These are phyloP conservation scores for Polydrusus cervinus DNA, from an alignment of 2,888 invertebrate species.

Conservation along the genomic window DNA sequence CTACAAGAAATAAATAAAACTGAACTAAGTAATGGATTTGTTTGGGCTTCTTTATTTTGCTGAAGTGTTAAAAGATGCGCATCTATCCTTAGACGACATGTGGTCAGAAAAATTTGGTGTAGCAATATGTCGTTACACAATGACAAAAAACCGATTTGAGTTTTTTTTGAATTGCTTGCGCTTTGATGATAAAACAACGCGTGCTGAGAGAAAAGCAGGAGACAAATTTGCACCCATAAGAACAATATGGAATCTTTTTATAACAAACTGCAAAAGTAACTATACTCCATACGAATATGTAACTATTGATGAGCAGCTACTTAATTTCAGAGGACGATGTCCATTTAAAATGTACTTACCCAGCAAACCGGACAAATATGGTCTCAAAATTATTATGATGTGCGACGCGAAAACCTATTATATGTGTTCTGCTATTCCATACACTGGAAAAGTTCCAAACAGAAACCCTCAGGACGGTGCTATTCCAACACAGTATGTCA, in stretches of 20 bases:
- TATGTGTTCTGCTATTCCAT: conserved; percentile 54
- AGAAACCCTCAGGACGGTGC: conserved; percentile 4
- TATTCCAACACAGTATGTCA: conserved; percentile 40
- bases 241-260: conserved; percentile 7
- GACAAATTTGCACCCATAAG: conserved; percentile 25
- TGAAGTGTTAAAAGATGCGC: conserved; percentile 16
- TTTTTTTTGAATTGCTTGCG: conserved; percentile 24
- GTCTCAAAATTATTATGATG: conserved; percentile 50
- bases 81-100: conserved; percentile 8
- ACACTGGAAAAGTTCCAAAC: conserved; percentile 49
- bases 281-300: conserved; percentile 13
- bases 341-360: conserved; percentile 26
- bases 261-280: neutral
- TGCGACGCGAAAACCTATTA: conserved; percentile 39
- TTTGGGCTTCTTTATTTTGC: conserved; percentile 18
- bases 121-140: neutral
- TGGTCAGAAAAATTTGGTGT: neutral
- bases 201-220: conserved; percentile 13
- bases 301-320: conserved; percentile 9
- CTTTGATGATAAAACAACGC: conserved; percentile 11
- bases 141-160: conserved; percentile 12
- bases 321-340: conserved; percentile 25
- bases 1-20: neutral
- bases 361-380: conserved; percentile 33
- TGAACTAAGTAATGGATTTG: conserved; percentile 1